Base-by-base conservation (phyloP, 2,797 vertebrate species). In the Lacerta bilineata region DNA sequence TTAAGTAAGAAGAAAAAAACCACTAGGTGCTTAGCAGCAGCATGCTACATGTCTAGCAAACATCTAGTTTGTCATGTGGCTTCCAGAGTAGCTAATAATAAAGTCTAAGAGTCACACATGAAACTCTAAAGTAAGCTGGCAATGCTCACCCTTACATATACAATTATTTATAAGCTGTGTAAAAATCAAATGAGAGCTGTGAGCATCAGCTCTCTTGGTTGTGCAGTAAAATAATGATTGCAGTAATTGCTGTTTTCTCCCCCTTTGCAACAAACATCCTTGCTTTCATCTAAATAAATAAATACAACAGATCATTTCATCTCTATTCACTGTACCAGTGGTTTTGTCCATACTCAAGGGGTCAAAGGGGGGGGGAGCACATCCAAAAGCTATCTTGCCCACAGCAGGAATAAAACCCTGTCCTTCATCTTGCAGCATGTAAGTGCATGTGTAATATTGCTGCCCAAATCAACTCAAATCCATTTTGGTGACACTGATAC, bases 251-350 rank as follows among this genome's bases (percentile, higher is more conserved):
- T 88, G 80, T 39, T 13, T n/a, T 86, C 43, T 83, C 78, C 80
- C 33, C 89, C 4, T 83, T 89, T 78, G 72, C 79, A 33, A 66
- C 69, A 89, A 85, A 80, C 2, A 91, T 3, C 13, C 41, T 86
- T 91, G 80, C 59, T 93, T 91, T 91, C 55, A 91, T 83, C 83
- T 84, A 89, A 90, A 83, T 77, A 93, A 91, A 83, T 41, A 50
- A 84, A 77, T 4, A 1, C 84, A 59, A 84, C 17, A 84, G 71
- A 84, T 27, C 25, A 81, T 72, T 89, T 84, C 86, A 93, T 85
- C 39, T 55, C 1, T 36, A 10, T 87, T 88, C 39, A 76, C 13
- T 83, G 85, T 41, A 36, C 82, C 87, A 27, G 72, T 36, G 89
- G 36, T 64, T 72, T 36, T 41, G 41, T 61, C 25, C 88, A 83